Evolutionary conservation across 2,888 invertebrate genomes (phyloP).

Genomic region (Cantharis flavilabris): DNA sequence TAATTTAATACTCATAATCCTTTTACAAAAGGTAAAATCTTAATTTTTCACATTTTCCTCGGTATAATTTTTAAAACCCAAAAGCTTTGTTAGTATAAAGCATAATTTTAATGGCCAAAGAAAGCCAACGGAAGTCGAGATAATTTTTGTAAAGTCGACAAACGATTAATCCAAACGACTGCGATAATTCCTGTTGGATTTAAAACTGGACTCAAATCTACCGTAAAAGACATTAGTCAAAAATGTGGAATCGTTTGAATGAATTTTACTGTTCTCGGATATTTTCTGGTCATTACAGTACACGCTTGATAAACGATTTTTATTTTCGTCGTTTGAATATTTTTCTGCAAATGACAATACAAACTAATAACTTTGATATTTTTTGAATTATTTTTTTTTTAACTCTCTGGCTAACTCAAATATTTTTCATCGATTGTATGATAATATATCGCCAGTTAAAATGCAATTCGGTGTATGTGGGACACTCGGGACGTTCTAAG

Average conservation of each 20-base stretch:
- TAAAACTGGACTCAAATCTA: conserved; percentile 40
- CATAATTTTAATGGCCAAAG: conserved; percentile 17
- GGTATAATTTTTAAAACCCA: background rate
- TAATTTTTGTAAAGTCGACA: conserved; percentile 38
- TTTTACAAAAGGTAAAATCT: background rate
- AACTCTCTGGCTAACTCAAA: background rate
- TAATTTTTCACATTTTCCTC: background rate
- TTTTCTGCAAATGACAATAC: conserved; percentile 8
- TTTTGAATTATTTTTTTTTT: background rate
- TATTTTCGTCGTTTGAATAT: conserved; percentile 11
- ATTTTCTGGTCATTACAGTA: conserved; percentile 23
- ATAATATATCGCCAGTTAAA: background rate
- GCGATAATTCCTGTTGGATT: conserved; percentile 32
- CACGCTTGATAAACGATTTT: conserved; percentile 12
- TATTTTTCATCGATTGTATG: background rate
- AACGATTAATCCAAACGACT: conserved; percentile 35
- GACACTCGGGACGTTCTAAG: background rate
- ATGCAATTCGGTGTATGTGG: background rate
- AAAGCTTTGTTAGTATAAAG: background rate
- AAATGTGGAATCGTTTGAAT: conserved; percentile 39
- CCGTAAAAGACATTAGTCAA: conserved; percentile 40
- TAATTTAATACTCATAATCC: background rate
- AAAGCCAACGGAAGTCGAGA: conserved; percentile 35
- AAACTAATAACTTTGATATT: background rate
- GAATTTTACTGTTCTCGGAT: conserved; percentile 34